Base-by-base conservation (phyloP, 1,140 invertebrate genomes). In the Telenomus remus region DNA sequence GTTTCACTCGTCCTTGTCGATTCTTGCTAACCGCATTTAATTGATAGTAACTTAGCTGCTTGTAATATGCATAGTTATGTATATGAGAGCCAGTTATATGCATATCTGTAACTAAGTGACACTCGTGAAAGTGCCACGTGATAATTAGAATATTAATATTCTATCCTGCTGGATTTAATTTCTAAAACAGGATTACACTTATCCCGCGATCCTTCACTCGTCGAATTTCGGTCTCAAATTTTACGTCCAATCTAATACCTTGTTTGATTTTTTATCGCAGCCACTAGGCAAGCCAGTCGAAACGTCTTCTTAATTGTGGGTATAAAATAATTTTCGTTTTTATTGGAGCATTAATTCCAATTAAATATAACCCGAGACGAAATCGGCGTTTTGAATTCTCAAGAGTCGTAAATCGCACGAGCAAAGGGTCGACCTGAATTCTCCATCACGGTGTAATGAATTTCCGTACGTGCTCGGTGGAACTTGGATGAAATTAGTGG, bases 401-500 rank as follows among this genome's bases (percentile, higher is more conserved):
- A 39, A 46, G 63, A 51, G 71, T 57, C 57, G 80, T 82, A 82
- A 83, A 82, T 80, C 61, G 81, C 69, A 60, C 65, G 35, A 37
- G 64, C 42, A 48, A 51, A 64, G 69, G 55, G 54, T 63, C 53
- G 57, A 66, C 70, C 78, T 78, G 70, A 82, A 82, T 81, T 82
- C 82, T 80, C 75, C 79, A 78, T 76, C 75, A 74, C 56, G 53
- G 19, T 46, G 71, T 70, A 75, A 75, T 75, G 72, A 75, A 75
- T 75, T 63, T 63, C 34, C 64, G 64, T 61, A 66, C 72, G 65
- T 69, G 72, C 60, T 14, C 43, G 43, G 50, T 12, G 7, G 35
- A 59, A 53, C 60, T 77, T 63, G 75, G 70, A 44, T 60, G 75
- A 66, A 80, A 83, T 83, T 80, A 81, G 76, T 61, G 59, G 66